Percentiles rank a stretch among this genome's conserved stretches.
phyloP scores from a whole-genome alignment of 2,888 invertebrate species.

The Troides oblongomaculatus region DNA sequence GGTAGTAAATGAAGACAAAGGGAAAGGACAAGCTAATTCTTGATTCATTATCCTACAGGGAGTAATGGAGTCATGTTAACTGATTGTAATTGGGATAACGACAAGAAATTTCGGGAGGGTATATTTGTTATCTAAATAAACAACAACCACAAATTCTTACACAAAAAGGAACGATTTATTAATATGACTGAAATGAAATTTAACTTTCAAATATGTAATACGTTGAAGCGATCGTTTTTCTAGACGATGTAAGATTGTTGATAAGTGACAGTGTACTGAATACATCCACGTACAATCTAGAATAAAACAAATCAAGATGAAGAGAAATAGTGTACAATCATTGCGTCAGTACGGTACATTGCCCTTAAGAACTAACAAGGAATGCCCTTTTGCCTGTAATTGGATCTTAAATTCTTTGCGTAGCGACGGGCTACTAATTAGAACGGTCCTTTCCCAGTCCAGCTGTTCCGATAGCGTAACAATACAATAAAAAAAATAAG shows the following conservation, averaged over 20 bases:
- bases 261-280: background rate
- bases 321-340: constrained; percentile 1
- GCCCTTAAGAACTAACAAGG: background rate
- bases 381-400: background rate
- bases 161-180: background rate
- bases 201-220: no score
- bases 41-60: constrained; percentile 20
- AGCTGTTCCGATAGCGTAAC: background rate
- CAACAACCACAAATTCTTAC: background rate
- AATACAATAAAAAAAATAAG: background rate
- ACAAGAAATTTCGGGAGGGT: constrained; percentile 16
- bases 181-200: background rate
- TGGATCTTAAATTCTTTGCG: constrained; percentile 7
- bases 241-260: background rate
- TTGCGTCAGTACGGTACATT: background rate
- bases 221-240: background rate
- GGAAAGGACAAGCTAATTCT: constrained; percentile 17
- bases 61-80: constrained; percentile 22
- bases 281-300: background rate
- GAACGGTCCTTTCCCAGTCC: background rate
- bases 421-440: constrained; percentile 4
- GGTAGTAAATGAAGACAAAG: constrained; percentile 17
- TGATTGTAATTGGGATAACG: constrained; percentile 20
- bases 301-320: constrained; percentile 1
- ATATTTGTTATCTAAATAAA: background rate